phyloP scores from a whole-genome alignment of 2,888 invertebrate genomes.

The Aromia moschata region DNA sequence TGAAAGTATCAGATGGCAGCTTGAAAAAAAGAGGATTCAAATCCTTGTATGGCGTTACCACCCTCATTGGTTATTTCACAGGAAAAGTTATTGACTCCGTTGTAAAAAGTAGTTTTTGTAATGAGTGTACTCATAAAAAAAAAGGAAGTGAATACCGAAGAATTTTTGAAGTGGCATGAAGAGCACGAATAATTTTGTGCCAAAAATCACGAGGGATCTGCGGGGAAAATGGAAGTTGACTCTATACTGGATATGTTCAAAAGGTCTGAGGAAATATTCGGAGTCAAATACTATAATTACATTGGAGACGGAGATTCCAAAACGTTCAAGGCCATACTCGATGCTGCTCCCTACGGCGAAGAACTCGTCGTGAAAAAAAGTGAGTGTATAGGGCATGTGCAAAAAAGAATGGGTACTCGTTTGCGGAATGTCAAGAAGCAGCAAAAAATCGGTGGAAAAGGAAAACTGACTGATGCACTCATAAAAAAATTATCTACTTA shows the following conservation, averaged over 20 bases:
- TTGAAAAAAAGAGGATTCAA: constrained; percentile 43
- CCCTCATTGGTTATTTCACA: constrained; percentile 42
- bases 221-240: constrained; percentile 46
- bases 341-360: constrained; percentile 38
- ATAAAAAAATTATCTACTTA: constrained; percentile 28
- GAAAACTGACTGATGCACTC: constrained; percentile 29
- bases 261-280: constrained; percentile 28
- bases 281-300: constrained; percentile 36
- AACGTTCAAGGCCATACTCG: constrained; percentile 31
- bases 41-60: constrained; percentile 42
- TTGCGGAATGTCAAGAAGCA: constrained; percentile 26
- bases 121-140: constrained; percentile 19
- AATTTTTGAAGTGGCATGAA: constrained; percentile 3
- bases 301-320: constrained; percentile 46
- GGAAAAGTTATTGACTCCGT: constrained; percentile 42
- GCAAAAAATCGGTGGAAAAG: constrained; percentile 30
- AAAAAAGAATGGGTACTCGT: constrained; percentile 41
- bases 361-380: constrained; percentile 30
- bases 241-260: constrained; percentile 38
- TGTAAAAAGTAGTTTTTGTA: constrained; percentile 33
- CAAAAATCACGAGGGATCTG: constrained; percentile 18
- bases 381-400: constrained; percentile 40
- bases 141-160: not conserved
- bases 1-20: constrained; percentile 41
- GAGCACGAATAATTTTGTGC: constrained; percentile 12